A percentile compares a stretch with the other conserved stretches of the same genome.
Conservation (phyloP, 2,113 vertebrate species). For the Triplophysa dalaica region DNA sequence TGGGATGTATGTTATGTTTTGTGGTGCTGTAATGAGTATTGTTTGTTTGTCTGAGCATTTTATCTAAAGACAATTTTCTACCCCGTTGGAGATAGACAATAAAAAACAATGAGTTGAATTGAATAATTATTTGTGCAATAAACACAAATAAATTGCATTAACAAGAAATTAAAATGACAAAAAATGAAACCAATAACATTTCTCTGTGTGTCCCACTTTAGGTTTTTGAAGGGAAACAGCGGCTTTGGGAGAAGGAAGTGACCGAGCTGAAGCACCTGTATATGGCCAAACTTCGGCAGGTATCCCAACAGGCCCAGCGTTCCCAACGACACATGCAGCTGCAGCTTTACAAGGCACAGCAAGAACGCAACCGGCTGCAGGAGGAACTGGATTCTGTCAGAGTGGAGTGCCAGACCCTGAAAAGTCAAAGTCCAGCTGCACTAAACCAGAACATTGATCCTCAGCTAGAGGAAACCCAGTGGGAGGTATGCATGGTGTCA, state of each 20-base stretch:
- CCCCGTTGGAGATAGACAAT: too few relatives aligned
- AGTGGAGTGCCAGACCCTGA: conserved; percentile 67
- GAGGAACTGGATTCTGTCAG: conserved; percentile 83
- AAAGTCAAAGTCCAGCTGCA: conserved; percentile 41
- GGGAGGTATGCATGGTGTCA: conserved; percentile 81
- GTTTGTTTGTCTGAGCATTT: too few relatives aligned
- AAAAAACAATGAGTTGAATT: too few relatives aligned
- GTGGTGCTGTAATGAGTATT: too few relatives aligned
- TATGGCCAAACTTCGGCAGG: conserved; percentile 86
- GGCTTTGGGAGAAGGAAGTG: conserved; percentile 90
- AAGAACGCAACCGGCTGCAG: conserved; percentile 87
- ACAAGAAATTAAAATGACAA: too few relatives aligned
- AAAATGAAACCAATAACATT: too few relatives aligned
- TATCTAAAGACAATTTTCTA: too few relatives aligned
- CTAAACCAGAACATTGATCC: conserved; percentile 67
- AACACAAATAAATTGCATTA: too few relatives aligned
- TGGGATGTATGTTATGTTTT: too few relatives aligned
- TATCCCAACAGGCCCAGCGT: conserved; percentile 91
- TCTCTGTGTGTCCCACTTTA: conserved; percentile 55
- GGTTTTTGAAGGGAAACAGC: conserved; percentile 94
- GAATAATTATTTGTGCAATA: too few relatives aligned
- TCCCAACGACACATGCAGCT: conserved; percentile 88
- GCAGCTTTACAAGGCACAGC: conserved; percentile 90
- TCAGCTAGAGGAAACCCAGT: conserved; percentile 88
- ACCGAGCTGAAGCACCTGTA: conserved; percentile 93